Evolutionary conservation across 64 coral and sea anemone genomes (phyloP).

Genomic region (Catalaphyllia jardinei): DNA sequence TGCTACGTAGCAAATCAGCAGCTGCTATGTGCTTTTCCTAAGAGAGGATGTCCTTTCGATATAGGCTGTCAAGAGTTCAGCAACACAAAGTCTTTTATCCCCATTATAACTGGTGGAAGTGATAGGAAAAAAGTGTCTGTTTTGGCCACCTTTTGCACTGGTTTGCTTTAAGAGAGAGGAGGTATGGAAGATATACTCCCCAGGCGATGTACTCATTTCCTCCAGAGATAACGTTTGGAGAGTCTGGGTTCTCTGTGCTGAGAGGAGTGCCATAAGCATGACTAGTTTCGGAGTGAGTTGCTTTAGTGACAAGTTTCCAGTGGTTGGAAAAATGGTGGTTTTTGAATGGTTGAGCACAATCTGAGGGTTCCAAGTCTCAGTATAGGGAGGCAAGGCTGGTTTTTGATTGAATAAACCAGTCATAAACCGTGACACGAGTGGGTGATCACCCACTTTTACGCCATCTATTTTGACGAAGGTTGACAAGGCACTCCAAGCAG

Average conservation of each 20-base stretch:
- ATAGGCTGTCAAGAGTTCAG: conserved; percentile 23
- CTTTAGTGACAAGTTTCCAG: conserved; percentile 37
- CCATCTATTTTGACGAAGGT: conserved; percentile 24
- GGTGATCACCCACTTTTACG: conserved; percentile 46
- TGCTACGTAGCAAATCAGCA: conserved; percentile 29
- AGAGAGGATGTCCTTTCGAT: conserved; percentile 8
- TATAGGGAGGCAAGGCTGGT: conserved; percentile 30
- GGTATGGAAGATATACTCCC: conserved; percentile 52
- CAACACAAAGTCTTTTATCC: conserved; percentile 38
- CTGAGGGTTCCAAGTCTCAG: conserved; percentile 22
- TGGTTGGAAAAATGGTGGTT: conserved; percentile 8
- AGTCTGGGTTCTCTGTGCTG: conserved; percentile 64
- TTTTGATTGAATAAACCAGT: conserved; percentile 31
- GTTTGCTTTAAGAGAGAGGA: conserved; percentile 54
- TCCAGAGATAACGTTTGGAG: conserved; percentile 37
- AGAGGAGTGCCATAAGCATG: conserved; percentile 57
- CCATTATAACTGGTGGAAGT: not conserved
- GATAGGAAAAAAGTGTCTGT: conserved; percentile 40
- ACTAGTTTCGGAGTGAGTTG: conserved; percentile 42
- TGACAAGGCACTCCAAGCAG: conserved; percentile 28
- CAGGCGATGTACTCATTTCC: conserved; percentile 7
- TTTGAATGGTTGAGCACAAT: conserved; percentile 24
- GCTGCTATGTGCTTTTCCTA: not conserved
- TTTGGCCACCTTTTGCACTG: conserved; percentile 33
- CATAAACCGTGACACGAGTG: conserved; percentile 36